These are phyloP conservation scores for Eupeodes latifasciatus DNA, from an alignment of 2,888 invertebrate species.

Conservation along the genomic window DNA sequence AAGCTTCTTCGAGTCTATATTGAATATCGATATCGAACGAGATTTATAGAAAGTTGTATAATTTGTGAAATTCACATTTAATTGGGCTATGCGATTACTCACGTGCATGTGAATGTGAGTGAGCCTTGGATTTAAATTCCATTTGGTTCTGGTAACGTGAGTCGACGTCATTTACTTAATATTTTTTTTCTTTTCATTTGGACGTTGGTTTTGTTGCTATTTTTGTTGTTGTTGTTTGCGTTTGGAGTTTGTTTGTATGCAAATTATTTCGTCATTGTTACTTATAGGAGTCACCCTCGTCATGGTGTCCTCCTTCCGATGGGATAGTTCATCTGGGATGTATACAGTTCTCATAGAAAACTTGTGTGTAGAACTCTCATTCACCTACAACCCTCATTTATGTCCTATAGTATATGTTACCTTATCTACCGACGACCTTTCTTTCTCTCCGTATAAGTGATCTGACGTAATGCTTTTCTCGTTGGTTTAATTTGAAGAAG, in stretches of 20 bases:
- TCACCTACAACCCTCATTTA: not conserved
- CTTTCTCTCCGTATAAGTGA: constrained; percentile 29
- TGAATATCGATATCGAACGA: too few relatives aligned
- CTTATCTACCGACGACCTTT: constrained; percentile 1
- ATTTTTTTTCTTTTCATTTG: constrained; percentile 24
- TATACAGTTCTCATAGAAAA: constrained; percentile 5
- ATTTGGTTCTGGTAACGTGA: constrained; percentile 45
- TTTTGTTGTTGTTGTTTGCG: not conserved
- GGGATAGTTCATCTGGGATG: not conserved
- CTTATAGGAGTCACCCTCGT: constrained; percentile 11
- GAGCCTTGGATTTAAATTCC: constrained; percentile 49
- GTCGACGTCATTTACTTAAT: constrained; percentile 51
- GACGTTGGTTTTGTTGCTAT: constrained; percentile 12
- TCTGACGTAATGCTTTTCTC: constrained; percentile 65
- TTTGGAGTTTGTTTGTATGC: not conserved
- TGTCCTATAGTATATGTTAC: not conserved
- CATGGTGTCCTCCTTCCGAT: not conserved
- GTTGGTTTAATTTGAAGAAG: constrained; percentile 48
- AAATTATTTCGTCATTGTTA: constrained; percentile 54
- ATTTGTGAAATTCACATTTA: constrained; percentile 19
- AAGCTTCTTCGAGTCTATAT: too few relatives aligned
- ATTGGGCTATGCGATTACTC: not conserved
- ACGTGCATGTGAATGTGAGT: constrained; percentile 21
- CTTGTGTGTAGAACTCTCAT: not conserved
- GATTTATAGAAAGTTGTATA: not conserved